These are phyloP conservation scores for Entomyzon cyanotis DNA, from an alignment of 2,113 vertebrate species.

Conservation along the genomic window DNA sequence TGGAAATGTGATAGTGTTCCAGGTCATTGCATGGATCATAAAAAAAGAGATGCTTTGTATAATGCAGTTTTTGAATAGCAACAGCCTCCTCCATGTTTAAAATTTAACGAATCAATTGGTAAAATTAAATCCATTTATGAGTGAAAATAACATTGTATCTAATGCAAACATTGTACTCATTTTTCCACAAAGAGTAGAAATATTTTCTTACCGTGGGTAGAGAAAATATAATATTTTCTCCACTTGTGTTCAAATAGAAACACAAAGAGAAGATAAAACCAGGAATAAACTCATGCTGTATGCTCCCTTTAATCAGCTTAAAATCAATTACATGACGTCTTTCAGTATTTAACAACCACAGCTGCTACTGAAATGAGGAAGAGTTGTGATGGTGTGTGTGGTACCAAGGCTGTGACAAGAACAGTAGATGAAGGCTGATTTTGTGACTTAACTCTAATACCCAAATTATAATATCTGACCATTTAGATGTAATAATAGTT, in stretches of 20 bases:
- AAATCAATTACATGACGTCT: background rate
- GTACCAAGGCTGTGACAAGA: background rate
- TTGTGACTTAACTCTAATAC: background rate
- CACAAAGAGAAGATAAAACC: background rate
- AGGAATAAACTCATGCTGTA: background rate
- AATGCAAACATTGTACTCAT: background rate
- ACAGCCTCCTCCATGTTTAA: background rate
- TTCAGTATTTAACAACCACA: background rate
- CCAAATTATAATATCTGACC: background rate
- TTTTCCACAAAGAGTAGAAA: background rate
- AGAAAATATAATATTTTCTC: background rate
- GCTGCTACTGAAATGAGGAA: background rate
- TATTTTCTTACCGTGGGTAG: background rate
- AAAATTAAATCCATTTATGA: constrained; percentile 17
- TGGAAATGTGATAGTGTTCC: background rate
- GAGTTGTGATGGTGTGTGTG: rapidly evolving
- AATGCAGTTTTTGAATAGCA: background rate
- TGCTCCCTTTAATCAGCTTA: background rate
- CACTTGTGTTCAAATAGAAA: background rate
- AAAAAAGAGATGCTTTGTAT: background rate
- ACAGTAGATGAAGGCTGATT: background rate
- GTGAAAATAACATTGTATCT: background rate
- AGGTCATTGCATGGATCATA: background rate
- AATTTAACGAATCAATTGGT: background rate
- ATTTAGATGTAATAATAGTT: background rate